A percentile compares a stretch with the other conserved stretches of the same genome.
Evolutionary conservation across 2,888 invertebrate genomes (phyloP).

Genomic region (Ormyrus labotus): DNA sequence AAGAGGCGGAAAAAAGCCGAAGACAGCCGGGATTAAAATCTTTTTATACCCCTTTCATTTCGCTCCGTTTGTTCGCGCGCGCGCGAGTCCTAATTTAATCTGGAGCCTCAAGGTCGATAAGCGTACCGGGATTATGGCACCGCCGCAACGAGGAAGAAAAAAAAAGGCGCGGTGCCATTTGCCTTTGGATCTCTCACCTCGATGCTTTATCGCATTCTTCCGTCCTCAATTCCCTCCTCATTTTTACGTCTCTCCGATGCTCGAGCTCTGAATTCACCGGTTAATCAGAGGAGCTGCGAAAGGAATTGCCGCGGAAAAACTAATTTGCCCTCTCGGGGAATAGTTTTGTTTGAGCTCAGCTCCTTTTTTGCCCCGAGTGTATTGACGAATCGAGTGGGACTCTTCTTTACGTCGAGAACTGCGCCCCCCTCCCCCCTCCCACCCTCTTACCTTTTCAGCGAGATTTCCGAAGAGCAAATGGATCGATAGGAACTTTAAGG

Average conservation of each 20-base stretch:
- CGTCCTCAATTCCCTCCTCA: background rate
- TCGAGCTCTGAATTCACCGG: background rate
- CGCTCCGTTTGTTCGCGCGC: background rate
- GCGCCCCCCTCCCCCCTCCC: background rate
- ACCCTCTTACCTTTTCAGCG: conserved; percentile 9
- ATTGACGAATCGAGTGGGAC: conserved; percentile 12
- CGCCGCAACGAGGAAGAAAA: background rate
- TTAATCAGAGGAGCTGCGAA: background rate
- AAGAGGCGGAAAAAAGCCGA: background rate
- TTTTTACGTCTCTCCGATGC: background rate
- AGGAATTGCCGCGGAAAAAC: conserved; percentile 17
- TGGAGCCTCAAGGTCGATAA: background rate
- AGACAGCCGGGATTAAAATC: background rate
- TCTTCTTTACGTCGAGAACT: no score
- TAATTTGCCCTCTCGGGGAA: conserved; percentile 43
- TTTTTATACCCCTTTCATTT: background rate
- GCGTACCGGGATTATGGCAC: background rate
- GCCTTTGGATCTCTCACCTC: background rate
- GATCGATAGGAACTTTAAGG: conserved; percentile 36
- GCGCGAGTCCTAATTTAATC: conserved; percentile 24
- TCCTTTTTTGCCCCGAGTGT: background rate
- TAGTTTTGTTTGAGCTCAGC: conserved; percentile 30
- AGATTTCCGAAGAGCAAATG: conserved; percentile 9
- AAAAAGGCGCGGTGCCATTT: background rate
- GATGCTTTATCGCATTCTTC: conserved; percentile 1